These are phyloP conservation scores for Apodemia hepburni DNA, from an alignment of 2,888 invertebrate genomes.

Conservation along the genomic window DNA sequence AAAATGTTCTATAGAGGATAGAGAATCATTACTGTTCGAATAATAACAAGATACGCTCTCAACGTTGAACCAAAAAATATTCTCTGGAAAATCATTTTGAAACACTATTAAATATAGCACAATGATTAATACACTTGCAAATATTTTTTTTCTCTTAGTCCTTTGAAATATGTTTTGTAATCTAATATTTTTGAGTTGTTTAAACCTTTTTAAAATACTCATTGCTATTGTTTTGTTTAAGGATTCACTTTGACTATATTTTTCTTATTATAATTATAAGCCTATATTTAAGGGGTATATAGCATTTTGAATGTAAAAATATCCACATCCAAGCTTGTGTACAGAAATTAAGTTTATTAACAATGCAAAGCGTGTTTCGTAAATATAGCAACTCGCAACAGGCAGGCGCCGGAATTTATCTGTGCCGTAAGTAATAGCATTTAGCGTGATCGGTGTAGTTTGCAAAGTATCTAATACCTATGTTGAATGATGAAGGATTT, in stretches of 20 bases:
- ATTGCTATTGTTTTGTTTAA: neutral
- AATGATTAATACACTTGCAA: neutral
- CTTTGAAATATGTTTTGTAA: neutral
- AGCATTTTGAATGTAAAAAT: neutral
- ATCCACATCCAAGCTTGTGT: neutral
- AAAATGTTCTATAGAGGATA: slow-evolving; percentile 40
- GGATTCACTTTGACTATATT: neutral
- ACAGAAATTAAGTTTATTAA: neutral
- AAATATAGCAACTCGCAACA: slow-evolving; percentile 2
- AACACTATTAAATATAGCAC: neutral
- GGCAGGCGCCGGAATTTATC: neutral
- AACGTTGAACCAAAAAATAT: neutral
- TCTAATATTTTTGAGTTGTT: neutral
- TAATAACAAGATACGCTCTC: slow-evolving; percentile 36
- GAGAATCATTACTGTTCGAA: slow-evolving; percentile 29
- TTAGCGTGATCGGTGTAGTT: neutral
- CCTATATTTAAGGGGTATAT: neutral
- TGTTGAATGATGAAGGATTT: too few species aligned
- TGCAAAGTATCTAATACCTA: too few species aligned
- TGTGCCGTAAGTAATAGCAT: neutral
- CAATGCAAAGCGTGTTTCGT: neutral
- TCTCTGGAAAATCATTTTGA: neutral
- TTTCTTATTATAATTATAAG: too few species aligned
- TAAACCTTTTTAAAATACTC: neutral
- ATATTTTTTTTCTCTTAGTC: neutral